Evolutionary conservation across 2,888 invertebrate species (phyloP).

Genomic region (Congeria kusceri): DNA sequence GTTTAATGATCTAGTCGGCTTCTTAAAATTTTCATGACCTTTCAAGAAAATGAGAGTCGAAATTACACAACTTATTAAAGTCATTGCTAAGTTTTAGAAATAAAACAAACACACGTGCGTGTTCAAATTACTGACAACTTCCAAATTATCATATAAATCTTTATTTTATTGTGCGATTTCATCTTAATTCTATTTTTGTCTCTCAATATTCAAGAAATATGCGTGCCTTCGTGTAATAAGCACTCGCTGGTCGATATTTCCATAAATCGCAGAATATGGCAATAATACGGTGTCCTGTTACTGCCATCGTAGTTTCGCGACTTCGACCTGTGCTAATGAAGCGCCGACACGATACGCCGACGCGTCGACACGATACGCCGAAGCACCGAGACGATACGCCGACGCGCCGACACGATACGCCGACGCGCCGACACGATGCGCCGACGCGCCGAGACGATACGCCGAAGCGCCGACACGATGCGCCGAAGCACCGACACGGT

Average conservation of each 20-base stretch:
- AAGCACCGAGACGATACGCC: too few relatives aligned
- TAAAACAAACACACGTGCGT: conserved; percentile 49
- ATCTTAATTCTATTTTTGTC: conserved; percentile 54
- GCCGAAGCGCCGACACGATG: too few relatives aligned
- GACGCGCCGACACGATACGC: too few relatives aligned
- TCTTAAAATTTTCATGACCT: conserved; percentile 48
- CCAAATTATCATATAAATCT: conserved; percentile 60
- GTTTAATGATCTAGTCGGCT: conserved; percentile 8
- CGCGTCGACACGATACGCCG: too few relatives aligned
- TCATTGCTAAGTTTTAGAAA: conserved; percentile 55
- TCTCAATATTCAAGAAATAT: conserved; percentile 33
- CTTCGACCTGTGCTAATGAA: too few relatives aligned
- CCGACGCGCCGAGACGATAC: too few relatives aligned
- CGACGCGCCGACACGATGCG: too few relatives aligned
- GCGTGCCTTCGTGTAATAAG: conserved; percentile 46
- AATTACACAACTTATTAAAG: conserved; percentile 47
- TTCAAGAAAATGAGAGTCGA: conserved; percentile 19
- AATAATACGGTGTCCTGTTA: too few relatives aligned
- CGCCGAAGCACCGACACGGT: too few relatives aligned
- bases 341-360: too few relatives aligned
- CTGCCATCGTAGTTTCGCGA: too few relatives aligned
- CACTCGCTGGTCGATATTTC: conserved; percentile 40
- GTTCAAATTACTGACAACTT: conserved; percentile 29
- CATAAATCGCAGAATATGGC: conserved; percentile 50
- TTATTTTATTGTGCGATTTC: conserved; percentile 57